phyloP scores from a whole-genome alignment of 2,888 invertebrate genomes.

The Darwinula stevensoni region DNA sequence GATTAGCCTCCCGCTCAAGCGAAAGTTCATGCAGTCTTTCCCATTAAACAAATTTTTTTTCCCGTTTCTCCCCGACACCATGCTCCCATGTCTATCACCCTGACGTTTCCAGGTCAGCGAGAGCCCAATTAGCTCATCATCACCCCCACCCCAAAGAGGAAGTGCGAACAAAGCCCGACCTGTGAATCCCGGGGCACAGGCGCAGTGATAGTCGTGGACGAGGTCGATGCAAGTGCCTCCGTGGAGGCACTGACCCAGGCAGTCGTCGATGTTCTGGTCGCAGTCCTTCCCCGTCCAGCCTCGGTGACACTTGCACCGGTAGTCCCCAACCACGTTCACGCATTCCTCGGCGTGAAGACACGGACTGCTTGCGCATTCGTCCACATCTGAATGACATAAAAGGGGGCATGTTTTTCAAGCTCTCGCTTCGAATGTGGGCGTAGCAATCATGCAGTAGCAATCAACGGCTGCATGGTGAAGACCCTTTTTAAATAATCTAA shows the following conservation, averaged over 20 bases:
- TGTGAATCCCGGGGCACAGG: conserved; percentile 53
- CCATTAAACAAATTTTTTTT: too few relatives aligned
- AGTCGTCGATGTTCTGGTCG: conserved; percentile 63
- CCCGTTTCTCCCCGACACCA: too few relatives aligned
- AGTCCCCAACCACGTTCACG: conserved; percentile 52
- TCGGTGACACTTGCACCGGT: conserved; percentile 43
- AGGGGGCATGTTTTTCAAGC: not conserved
- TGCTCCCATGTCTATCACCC: too few relatives aligned
- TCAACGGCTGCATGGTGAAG: too few relatives aligned
- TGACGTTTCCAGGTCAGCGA: too few relatives aligned
- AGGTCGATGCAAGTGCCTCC: conserved; percentile 75
- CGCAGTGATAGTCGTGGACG: conserved; percentile 69
- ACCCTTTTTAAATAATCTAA: too few relatives aligned
- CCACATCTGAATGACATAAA: conserved; percentile 27
- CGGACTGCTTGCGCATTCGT: conserved; percentile 43
- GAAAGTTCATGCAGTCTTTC: too few relatives aligned
- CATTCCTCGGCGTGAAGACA: conserved; percentile 68
- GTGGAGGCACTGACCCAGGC: conserved; percentile 57
- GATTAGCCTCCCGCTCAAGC: too few relatives aligned
- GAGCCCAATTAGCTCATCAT: too few relatives aligned
- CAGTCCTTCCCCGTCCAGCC: conserved; percentile 74
- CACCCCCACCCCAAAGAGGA: too few relatives aligned
- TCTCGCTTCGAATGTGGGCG: not conserved
- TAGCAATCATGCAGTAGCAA: too few relatives aligned
- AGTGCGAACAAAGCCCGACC: too few relatives aligned